Evolutionary conservation across 1,140 invertebrate species (phyloP).

Genomic region (Drosophila parvula): DNA sequence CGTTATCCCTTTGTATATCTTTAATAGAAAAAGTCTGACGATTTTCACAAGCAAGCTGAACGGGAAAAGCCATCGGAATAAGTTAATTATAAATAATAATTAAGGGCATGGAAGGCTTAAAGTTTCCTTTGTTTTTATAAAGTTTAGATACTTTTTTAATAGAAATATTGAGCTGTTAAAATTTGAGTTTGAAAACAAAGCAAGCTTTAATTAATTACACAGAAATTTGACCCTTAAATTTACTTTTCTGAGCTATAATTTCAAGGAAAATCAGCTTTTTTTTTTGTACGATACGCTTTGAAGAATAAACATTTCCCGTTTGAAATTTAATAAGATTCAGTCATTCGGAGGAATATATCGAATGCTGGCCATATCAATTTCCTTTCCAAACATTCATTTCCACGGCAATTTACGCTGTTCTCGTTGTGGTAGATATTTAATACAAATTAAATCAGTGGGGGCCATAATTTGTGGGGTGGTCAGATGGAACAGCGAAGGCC

Average conservation of each 20-base stretch:
- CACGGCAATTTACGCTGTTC: conserved; percentile 2
- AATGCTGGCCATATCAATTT: conserved; percentile 10
- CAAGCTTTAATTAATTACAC: too few relatives aligned
- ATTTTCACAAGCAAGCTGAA: neutral
- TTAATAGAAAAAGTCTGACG: conserved; percentile 6
- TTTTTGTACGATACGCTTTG: neutral
- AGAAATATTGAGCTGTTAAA: too few relatives aligned
- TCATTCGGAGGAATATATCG: neutral
- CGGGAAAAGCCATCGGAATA: neutral
- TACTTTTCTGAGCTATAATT: too few relatives aligned
- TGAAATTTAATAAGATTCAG: conserved; percentile 8
- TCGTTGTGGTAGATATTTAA: conserved; percentile 9
- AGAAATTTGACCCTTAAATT: neutral
- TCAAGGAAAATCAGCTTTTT: neutral
- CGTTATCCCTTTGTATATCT: neutral
- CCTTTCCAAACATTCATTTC: conserved; percentile 13
- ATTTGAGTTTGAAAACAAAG: neutral
- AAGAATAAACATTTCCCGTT: neutral
- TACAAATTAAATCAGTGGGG: conserved; percentile 66
- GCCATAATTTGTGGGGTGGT: conserved; percentile 50
- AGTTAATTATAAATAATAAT: conserved; percentile 1
- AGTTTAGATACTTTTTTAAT: neutral
- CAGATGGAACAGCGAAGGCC: conserved; percentile 20
- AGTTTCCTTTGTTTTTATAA: neutral
- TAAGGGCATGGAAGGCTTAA: neutral